These are phyloP conservation scores for Sarcophaga caerulescens DNA, from an alignment of 2,888 invertebrate genomes.

Conservation along the genomic window DNA sequence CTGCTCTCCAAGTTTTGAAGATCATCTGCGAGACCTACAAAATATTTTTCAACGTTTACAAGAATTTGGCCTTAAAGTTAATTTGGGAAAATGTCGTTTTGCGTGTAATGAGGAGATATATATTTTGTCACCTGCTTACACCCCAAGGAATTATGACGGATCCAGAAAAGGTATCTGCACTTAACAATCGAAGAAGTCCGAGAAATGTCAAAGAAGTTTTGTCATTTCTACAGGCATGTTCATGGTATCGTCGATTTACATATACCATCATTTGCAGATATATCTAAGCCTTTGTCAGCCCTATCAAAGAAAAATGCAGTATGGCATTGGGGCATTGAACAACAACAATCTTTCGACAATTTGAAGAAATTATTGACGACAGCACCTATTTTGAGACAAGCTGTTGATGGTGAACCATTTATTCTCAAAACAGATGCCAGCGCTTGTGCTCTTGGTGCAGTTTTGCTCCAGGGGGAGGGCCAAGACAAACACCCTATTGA, in stretches of 20 bases:
- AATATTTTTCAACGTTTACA: slow-evolving; percentile 32
- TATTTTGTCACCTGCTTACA: slow-evolving; percentile 65
- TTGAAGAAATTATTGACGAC: slow-evolving; percentile 60
- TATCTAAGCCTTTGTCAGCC: slow-evolving; percentile 72
- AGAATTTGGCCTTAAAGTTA: slow-evolving; percentile 57
- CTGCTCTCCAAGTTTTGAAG: slow-evolving; percentile 66
- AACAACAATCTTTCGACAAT: slow-evolving; percentile 50
- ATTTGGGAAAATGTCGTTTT: slow-evolving; percentile 70
- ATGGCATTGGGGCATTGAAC: slow-evolving; percentile 37
- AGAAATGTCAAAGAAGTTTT: slow-evolving; percentile 70
- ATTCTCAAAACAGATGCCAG: no score
- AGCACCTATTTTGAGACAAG: slow-evolving; percentile 37
- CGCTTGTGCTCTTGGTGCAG: background rate
- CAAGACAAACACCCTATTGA: background rate
- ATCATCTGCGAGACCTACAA: slow-evolving; percentile 57
- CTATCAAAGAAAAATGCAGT: slow-evolving; percentile 70
- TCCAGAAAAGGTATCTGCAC: slow-evolving; percentile 32
- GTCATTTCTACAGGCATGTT: slow-evolving; percentile 73
- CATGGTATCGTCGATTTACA: slow-evolving; percentile 72
- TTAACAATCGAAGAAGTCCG: slow-evolving; percentile 64
- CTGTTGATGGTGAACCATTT: no score
- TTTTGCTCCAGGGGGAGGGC: background rate
- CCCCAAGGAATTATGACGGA: slow-evolving; percentile 57
- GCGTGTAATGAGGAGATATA: slow-evolving; percentile 17
- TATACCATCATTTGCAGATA: slow-evolving; percentile 68